Evolutionary conservation across 2,113 vertebrate species (phyloP).

Genomic region (Ovis aries): ARS-UI_Ramb_v3.0 NC_056060.1:26347001-26347500

Average conservation of each 20-base stretch:
- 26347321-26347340: background rate
- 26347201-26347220: background rate
- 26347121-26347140: background rate
- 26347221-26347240: background rate
- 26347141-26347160: background rate
- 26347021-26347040: background rate
- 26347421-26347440: background rate
- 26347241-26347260: background rate
- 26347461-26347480: too few relatives aligned
- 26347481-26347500: too few relatives aligned
- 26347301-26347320: background rate
- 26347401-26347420: background rate
- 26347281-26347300: background rate
- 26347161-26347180: background rate
- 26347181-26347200: background rate
- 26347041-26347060: background rate
- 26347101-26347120: background rate
- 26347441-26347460: too few relatives aligned
- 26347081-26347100: background rate
- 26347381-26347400: background rate
- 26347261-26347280: background rate
- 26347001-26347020: background rate
- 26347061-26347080: background rate
- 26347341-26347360: background rate
- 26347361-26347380: background rate